Base-by-base conservation (phyloP, 2,113 vertebrate genomes). In the Callocephalon fimbriatum region DNA sequence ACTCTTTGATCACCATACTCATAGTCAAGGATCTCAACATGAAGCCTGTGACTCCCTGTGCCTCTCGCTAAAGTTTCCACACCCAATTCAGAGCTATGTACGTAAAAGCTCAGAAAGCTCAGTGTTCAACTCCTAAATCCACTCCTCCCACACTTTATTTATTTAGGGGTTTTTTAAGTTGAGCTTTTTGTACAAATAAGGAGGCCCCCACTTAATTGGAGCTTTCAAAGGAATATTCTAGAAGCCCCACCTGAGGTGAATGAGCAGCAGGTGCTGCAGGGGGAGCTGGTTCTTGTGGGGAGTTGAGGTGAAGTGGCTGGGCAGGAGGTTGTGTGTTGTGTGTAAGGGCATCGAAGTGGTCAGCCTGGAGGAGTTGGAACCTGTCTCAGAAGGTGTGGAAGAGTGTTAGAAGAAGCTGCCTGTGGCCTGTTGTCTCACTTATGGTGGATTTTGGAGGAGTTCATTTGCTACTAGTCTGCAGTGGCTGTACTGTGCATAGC, bases 401-500 rank as follows among this genome's bases (percentile, higher is more conserved):
- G 19, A 8, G 35, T 25, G 51, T 15, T 25, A 9, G 17, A 21
- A 40, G 47, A 35, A 42, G 50, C 4, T 5, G 7, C 6, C 12
- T 8, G 17, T 13, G 22, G 14, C 17, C 6, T 2, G 4, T 20
- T 29, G 26, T 9, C 5, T 18, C 11, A 7, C 1, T 8, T 0
- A 0, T 3, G 10, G 20, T 8, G 32, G 21, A 7, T 11, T 76
- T 59, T 3, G 6, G n/a, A 7, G 13, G 15, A 11, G 5, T 5
- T 45, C 0, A 1, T 2, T 9, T 10, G 35, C 3, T 31, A 29
- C 23, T 29, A 44, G n/a, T 25, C 22, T 38, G 31, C 13, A 3
- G 38, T 15, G 23, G 9, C 48, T 9, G 47, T 4, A 4, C 17
- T 0, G 2, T 22, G 25, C 1, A 0, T 6, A 1, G 65, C 0